A percentile compares a stretch with the other conserved stretches of the same genome.
These are phyloP conservation scores for Auanema sp. DNA, from an alignment of 2,888 invertebrate genomes.

Conservation along the genomic window DNA sequence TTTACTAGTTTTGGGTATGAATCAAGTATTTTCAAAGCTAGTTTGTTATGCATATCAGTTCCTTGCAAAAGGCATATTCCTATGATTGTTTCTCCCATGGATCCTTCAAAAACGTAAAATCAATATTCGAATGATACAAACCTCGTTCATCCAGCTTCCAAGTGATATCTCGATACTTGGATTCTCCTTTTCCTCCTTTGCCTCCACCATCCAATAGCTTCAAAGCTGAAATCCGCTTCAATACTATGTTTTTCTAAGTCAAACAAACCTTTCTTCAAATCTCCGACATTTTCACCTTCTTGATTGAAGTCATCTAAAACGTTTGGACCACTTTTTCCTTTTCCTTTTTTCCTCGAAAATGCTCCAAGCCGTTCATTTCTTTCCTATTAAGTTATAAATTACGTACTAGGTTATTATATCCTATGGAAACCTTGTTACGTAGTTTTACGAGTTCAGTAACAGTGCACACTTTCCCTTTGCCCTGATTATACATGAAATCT, in stretches of 20 bases:
- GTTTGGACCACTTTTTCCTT: constrained; percentile 54
- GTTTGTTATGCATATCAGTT: constrained; percentile 58
- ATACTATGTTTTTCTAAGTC: neutral
- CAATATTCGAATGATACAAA: constrained; percentile 75
- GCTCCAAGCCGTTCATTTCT: constrained; percentile 66
- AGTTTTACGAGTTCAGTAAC: constrained; percentile 83
- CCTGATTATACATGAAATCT: constrained; percentile 88
- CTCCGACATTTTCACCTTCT: constrained; percentile 46
- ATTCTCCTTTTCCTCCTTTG: constrained; percentile 63
- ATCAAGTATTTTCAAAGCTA: constrained; percentile 85
- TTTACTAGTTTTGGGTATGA: constrained; percentile 90
- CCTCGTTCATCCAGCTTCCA: constrained; percentile 52
- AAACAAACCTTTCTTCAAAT: constrained; percentile 52
- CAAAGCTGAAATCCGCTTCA: constrained; percentile 53
- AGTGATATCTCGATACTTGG: constrained; percentile 69
- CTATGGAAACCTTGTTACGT: constrained; percentile 73
- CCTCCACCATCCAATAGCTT: constrained; percentile 60
- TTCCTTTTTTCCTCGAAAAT: constrained; percentile 50
- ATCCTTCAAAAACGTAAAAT: constrained; percentile 24
- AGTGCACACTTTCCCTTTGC: constrained; percentile 84
- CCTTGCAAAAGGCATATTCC: constrained; percentile 75
- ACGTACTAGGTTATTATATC: neutral
- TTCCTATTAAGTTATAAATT: constrained; percentile 67
- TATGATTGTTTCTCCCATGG: constrained; percentile 85
- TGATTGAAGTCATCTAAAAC: constrained; percentile 52